phyloP scores from a whole-genome alignment of 2,888 invertebrate species.

The Hermaeophaga mercurialis region DNA sequence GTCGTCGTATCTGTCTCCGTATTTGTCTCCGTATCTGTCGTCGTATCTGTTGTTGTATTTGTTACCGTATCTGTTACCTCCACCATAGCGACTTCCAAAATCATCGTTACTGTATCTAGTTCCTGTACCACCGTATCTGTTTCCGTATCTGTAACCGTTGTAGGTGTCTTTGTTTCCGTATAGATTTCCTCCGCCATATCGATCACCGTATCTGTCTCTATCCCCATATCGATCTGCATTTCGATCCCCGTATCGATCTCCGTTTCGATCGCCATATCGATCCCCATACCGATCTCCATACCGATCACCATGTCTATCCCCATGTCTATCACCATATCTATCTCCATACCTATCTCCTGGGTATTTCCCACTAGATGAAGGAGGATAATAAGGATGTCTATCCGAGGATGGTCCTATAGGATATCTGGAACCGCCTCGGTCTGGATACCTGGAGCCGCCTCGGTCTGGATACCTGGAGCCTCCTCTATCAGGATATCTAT shows the following conservation, averaged over 20 bases:
- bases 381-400: conserved; percentile 13
- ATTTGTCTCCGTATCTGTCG: conserved; percentile 45
- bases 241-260: conserved; percentile 33
- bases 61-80: conserved; percentile 47
- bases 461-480: conserved; percentile 48
- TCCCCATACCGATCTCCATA: conserved; percentile 36
- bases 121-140: conserved; percentile 46
- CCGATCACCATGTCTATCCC: conserved; percentile 39
- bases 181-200: conserved; percentile 32
- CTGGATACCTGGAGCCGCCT: conserved; percentile 55
- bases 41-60: conserved; percentile 47
- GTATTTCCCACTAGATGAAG: conserved; percentile 8
- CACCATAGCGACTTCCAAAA: conserved; percentile 34
- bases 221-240: conserved; percentile 38
- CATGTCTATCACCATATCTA: conserved; percentile 25
- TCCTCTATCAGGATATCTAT: conserved; percentile 51
- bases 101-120: conserved; percentile 35
- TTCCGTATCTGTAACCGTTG: conserved; percentile 46
- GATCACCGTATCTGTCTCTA: conserved; percentile 28
- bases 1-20: conserved; percentile 46
- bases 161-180: conserved; percentile 39
- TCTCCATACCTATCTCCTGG: conserved; percentile 20
- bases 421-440: conserved; percentile 50
- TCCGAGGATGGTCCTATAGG: conserved; percentile 53
- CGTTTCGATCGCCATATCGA: conserved; percentile 15